Evolutionary conservation across 1,140 invertebrate species (phyloP).

Genomic region (Goniozus legneri): DNA sequence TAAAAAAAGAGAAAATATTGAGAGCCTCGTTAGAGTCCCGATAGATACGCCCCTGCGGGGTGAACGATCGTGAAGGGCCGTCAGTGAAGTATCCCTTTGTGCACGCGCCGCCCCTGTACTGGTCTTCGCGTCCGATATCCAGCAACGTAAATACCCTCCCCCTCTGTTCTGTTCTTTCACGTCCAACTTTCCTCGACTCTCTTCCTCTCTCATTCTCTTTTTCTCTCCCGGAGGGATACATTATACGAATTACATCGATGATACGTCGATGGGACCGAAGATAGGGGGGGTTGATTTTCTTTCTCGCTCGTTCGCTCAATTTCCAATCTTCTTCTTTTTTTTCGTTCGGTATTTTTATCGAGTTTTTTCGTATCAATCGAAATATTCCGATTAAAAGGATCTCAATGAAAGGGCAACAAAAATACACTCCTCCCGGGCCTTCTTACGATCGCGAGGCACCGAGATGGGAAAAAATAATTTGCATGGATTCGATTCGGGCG

Average conservation of each 20-base stretch:
- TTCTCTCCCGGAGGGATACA: slow-evolving; percentile 20
- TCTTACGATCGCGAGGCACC: too few relatives aligned
- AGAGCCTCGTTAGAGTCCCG: too few relatives aligned
- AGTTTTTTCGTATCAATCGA: too few relatives aligned
- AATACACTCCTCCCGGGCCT: too few relatives aligned
- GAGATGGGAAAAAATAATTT: too few relatives aligned
- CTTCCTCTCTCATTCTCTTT: not conserved
- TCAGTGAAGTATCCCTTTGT: slow-evolving; percentile 32
- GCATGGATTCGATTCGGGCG: too few relatives aligned
- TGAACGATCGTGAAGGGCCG: slow-evolving; percentile 34
- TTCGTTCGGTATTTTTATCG: slow-evolving; percentile 6
- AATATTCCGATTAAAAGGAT: too few relatives aligned
- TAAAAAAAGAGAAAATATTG: too few relatives aligned
- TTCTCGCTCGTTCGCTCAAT: slow-evolving; percentile 21
- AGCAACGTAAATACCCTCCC: not conserved
- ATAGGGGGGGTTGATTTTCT: too few relatives aligned
- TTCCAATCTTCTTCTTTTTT: slow-evolving; percentile 25
- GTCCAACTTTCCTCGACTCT: not conserved
- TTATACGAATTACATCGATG: slow-evolving; percentile 36
- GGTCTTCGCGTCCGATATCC: not conserved
- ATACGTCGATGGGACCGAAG: slow-evolving; percentile 33
- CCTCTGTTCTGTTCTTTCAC: not conserved
- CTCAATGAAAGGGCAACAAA: too few relatives aligned
- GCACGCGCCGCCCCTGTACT: slow-evolving; percentile 25
- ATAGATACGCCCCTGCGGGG: slow-evolving; percentile 27